Conservation (phyloP, 2,113 vertebrate species). For the Siniperca knerii region DNA sequence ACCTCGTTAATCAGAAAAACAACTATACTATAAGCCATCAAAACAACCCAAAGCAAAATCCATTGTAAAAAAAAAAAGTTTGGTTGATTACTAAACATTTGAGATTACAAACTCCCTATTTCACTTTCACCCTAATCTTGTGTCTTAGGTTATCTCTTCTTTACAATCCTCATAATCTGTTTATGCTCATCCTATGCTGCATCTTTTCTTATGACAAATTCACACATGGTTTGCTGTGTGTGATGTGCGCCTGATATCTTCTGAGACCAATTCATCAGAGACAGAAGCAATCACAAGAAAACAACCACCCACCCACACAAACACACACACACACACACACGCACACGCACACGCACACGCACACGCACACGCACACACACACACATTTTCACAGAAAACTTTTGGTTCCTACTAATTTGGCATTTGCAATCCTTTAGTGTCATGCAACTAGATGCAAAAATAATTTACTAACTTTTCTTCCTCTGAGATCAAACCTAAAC, state of each 20-base stretch:
- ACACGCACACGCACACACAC: too few relatives aligned
- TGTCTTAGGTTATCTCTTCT: not conserved
- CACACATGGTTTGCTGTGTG: not conserved
- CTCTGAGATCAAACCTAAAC: not conserved
- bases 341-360: too few relatives aligned
- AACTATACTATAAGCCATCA: not conserved
- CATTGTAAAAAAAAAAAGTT: not conserved
- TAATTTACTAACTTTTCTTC: not conserved
- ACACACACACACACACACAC: not conserved
- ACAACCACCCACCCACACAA: not conserved
- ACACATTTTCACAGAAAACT: not conserved
- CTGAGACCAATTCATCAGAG: not conserved
- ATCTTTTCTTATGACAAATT: slow-evolving; percentile 1
- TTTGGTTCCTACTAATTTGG: not conserved
- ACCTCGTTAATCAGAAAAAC: slow-evolving; percentile 22
- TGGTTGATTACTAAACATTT: not conserved
- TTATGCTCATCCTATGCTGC: not conserved
- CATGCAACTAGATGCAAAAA: not conserved
- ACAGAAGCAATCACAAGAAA: not conserved
- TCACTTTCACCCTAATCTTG: slow-evolving; percentile 14
- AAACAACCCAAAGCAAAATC: slow-evolving; percentile 16
- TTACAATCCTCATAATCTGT: not conserved
- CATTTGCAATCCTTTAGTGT: not conserved
- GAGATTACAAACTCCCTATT: not conserved
- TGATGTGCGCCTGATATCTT: not conserved